Evolutionary conservation across 2,888 invertebrate genomes (phyloP).

Genomic region (Alloplasta piceator): DNA sequence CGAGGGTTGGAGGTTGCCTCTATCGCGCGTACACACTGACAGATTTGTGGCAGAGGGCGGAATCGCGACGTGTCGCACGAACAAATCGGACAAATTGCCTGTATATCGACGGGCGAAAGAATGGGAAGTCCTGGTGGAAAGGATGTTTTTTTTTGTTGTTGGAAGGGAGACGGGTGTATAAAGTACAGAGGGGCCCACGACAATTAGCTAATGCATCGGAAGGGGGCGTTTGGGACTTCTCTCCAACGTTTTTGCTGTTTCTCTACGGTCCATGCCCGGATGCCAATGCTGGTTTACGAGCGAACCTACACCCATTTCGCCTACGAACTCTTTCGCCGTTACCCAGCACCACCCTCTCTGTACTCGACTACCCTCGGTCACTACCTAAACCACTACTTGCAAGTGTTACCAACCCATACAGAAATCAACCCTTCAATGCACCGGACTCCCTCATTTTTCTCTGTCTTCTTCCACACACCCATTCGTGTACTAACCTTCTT

Average conservation of each 20-base stretch:
- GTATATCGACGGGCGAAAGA: constrained; percentile 61
- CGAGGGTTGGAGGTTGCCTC: not conserved
- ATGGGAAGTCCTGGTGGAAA: constrained; percentile 10
- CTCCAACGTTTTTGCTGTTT: constrained; percentile 1
- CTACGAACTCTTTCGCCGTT: constrained; percentile 26
- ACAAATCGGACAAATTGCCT: constrained; percentile 68
- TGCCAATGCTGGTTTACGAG: constrained; percentile 71
- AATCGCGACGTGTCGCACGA: constrained; percentile 60
- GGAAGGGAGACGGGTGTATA: not conserved
- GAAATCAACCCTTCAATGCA: constrained; percentile 1
- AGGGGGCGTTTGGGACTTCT: constrained; percentile 57
- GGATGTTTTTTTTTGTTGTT: not conserved
- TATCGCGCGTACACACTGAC: constrained; percentile 25
- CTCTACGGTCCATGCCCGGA: constrained; percentile 28
- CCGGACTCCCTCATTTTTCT: constrained; percentile 1
- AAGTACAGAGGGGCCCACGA: constrained; percentile 65
- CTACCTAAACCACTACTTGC: constrained; percentile 10
- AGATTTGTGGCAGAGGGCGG: constrained; percentile 60
- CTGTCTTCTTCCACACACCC: too few species aligned
- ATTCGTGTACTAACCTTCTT: constrained; percentile 6
- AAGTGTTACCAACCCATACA: not conserved
- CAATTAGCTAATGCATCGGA: constrained; percentile 81
- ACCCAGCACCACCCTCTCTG: not conserved
- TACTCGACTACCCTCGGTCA: not conserved
- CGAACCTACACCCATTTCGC: constrained; percentile 35